Conservation (phyloP, 2,113 vertebrate genomes). For the Corvus moneduloides region DNA sequence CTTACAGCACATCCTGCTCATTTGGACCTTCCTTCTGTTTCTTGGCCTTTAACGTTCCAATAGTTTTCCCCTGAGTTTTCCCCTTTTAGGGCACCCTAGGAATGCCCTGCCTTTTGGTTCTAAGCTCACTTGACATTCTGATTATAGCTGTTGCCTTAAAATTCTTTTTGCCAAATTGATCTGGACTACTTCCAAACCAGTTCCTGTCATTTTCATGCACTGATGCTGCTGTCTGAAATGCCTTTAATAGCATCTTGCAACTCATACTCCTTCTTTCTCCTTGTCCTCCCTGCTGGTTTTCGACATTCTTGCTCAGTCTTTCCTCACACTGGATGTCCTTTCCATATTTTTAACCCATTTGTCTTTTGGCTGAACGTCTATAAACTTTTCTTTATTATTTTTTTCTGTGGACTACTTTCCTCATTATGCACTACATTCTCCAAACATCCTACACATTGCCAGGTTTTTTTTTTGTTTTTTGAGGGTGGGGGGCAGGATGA, state of each 20-base stretch:
- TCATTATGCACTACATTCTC: neutral
- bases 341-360: neutral
- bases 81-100: neutral
- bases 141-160: neutral
- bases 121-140: neutral
- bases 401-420: neutral
- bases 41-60: neutral
- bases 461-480: neutral
- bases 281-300: neutral
- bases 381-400: neutral
- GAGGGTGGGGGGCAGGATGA: rapidly evolving
- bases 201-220: neutral
- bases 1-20: neutral
- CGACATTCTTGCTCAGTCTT: neutral
- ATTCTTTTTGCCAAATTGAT: neutral
- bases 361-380: neutral
- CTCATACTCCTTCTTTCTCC: neutral
- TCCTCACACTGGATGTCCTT: neutral
- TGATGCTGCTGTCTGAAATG: neutral
- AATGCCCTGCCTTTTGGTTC: neutral
- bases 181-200: neutral
- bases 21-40: neutral
- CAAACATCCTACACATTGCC: neutral
- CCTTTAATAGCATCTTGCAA: neutral
- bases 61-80: neutral